These are phyloP conservation scores for Rhagoletis zephyria DNA, from an alignment of 1,140 invertebrate species.

Conservation along the genomic window DNA sequence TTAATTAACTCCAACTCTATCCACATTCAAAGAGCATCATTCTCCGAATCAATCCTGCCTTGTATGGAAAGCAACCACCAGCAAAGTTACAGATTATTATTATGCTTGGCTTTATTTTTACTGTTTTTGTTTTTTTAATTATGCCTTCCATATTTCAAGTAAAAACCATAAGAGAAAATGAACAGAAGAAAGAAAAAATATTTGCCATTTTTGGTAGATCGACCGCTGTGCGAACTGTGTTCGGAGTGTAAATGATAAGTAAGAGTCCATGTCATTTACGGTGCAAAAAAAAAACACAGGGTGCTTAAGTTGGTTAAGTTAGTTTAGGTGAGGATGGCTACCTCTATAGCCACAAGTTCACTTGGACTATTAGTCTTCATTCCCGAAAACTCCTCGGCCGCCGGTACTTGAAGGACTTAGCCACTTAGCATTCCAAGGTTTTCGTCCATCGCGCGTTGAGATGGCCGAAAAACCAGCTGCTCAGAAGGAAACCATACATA, in stretches of 20 bases:
- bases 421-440: no score
- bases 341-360: no score
- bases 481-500: no score
- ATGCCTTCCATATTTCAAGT: conserved; percentile 5
- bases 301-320: not conserved
- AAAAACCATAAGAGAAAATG: conserved; percentile 26
- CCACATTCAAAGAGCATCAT: not conserved
- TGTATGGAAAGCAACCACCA: conserved; percentile 27
- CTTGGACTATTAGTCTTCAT: no score
- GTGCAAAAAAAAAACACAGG: not conserved
- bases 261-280: not conserved
- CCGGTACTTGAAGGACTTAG: no score
- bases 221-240: conserved; percentile 23
- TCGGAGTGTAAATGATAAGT: conserved; percentile 41
- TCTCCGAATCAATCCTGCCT: not conserved
- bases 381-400: no score
- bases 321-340: not conserved
- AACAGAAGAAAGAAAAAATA: not conserved
- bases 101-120: not conserved
- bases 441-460: no score
- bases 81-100: conserved; percentile 44
- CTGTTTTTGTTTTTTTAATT: not conserved
- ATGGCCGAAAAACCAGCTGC: no score
- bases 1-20: conserved; percentile 15
- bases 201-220: conserved; percentile 39